Base-by-base conservation (phyloP, 2,888 invertebrate species). In the Theristus sp. region DNA sequence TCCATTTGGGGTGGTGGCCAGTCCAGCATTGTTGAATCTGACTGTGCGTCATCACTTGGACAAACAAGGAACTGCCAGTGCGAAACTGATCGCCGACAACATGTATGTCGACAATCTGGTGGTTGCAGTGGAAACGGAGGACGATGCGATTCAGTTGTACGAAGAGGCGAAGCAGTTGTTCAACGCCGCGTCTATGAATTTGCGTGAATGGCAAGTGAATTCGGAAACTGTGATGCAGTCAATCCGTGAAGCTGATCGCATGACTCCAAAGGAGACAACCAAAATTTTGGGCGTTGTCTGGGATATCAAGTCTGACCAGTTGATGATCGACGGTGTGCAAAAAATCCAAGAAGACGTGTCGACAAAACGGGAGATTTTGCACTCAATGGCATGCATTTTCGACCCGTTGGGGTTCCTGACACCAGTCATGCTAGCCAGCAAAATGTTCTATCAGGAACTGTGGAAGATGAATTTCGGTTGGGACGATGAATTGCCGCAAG, bases 51-150 rank as follows among this genome's bases (percentile, higher is more conserved):
- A 65, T 52, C 66, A 69, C 61, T 56, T 71, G 29, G 69, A 69
- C 0, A 10, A 62, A 1, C 68, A 71, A n/a, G 65, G 66, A 38
- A 63, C 66, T 3, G 6, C 53, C 24, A 66, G 64, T 10, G 53
- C 64, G 2, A 25, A 63, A 38, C 59, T 62, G n/a, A 60, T 68
- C 20, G 28, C 28, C 17, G 46, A 63, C 2, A 66, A 69, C 59
- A 66, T 70, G 54, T 74, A 74, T 49, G 67, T 74, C 20, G 71
- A 73, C 58, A 71, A 73, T 62, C 59, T 68, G 0, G 56, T 69
- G 26, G 58, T 64, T 22, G 69, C 69, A 20, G 63, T 62, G 1
- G 28, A 60, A 25, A 62, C 65, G 20, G 22, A 64, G 0, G 63
- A 63, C 13, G 54, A 67, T 57, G 66, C 67, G 0, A 22, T 63